Evolutionary conservation across 2,797 vertebrate species (phyloP).

Genomic region (Chrosomus eos): DNA sequence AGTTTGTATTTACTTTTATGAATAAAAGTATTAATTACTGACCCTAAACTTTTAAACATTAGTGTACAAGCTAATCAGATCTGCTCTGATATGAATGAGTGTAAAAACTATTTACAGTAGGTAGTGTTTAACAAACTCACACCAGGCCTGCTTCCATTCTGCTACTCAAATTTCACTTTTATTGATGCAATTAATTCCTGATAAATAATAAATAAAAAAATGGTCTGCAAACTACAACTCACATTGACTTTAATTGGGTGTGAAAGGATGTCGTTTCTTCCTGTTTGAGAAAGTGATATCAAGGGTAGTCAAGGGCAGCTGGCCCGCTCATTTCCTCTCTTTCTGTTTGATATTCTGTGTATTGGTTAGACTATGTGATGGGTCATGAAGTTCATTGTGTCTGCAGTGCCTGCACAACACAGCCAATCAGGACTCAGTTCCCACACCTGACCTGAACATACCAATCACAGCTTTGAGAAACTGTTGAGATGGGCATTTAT

Average conservation of each 20-base stretch:
- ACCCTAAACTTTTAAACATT: neutral
- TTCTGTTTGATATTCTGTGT: slow-evolving; percentile 33
- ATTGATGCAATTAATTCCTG: neutral
- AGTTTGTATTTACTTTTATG: too few relatives aligned
- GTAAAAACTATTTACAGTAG: neutral
- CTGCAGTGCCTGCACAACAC: slow-evolving; percentile 24
- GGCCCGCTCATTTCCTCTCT: slow-evolving; percentile 26
- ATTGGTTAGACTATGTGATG: slow-evolving; percentile 29
- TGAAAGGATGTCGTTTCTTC: slow-evolving; percentile 42
- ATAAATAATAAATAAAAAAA: neutral
- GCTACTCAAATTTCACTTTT: neutral
- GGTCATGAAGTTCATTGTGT: slow-evolving; percentile 40
- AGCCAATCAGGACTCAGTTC: slow-evolving; percentile 15
- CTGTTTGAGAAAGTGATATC: slow-evolving; percentile 17
- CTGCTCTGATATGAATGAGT: neutral
- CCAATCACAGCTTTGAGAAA: slow-evolving; percentile 41
- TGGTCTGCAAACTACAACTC: neutral
- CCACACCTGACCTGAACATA: slow-evolving; percentile 16
- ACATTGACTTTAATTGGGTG: neutral
- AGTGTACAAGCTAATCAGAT: neutral
- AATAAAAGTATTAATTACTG: neutral
- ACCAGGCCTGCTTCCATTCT: neutral
- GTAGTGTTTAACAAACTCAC: neutral
- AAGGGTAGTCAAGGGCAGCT: slow-evolving; percentile 53
- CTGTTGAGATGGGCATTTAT: slow-evolving; percentile 32